Evolutionary conservation across 1,140 invertebrate species (phyloP).

Genomic region (Sarcophaga bullata): DNA sequence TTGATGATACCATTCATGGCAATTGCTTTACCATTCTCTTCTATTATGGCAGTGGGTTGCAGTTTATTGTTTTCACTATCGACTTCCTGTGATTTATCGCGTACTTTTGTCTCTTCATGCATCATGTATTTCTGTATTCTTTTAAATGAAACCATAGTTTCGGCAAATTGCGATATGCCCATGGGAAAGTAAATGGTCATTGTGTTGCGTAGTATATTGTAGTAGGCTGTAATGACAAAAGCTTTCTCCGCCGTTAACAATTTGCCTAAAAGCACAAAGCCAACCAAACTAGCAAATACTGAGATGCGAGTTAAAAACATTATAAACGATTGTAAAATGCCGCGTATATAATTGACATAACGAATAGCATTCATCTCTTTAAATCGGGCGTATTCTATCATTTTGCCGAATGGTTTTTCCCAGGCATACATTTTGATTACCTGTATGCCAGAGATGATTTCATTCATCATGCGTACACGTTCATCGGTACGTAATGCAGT

Average conservation of each 20-base stretch:
- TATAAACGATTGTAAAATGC: slow-evolving; percentile 78
- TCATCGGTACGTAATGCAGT: slow-evolving; percentile 84
- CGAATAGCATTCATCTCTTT: slow-evolving; percentile 71
- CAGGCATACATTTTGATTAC: slow-evolving; percentile 94
- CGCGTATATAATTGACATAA: slow-evolving; percentile 76
- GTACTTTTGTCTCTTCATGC: slow-evolving; percentile 71
- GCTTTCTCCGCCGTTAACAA: slow-evolving; percentile 74
- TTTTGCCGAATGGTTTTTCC: slow-evolving; percentile 80
- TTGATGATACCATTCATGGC: slow-evolving; percentile 51
- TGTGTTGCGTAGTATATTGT: slow-evolving; percentile 76
- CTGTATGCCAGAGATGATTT: slow-evolving; percentile 90
- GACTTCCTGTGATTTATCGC: slow-evolving; percentile 57
- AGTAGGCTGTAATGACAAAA: slow-evolving; percentile 77
- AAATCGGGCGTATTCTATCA: slow-evolving; percentile 71
- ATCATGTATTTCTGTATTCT: slow-evolving; percentile 77
- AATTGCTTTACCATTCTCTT: slow-evolving; percentile 44
- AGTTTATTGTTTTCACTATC: slow-evolving; percentile 52
- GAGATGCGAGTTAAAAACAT: slow-evolving; percentile 80
- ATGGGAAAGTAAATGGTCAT: slow-evolving; percentile 80
- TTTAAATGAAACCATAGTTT: slow-evolving; percentile 75
- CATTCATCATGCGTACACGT: slow-evolving; percentile 87
- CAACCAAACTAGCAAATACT: slow-evolving; percentile 80
- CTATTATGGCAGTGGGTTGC: slow-evolving; percentile 29
- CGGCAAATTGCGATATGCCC: slow-evolving; percentile 75
- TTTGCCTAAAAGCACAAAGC: slow-evolving; percentile 76